A percentile compares a stretch with the other conserved stretches of the same genome.
Conservation (phyloP, 2,888 invertebrate species). For the Chaetogeoica ovagalla region DNA sequence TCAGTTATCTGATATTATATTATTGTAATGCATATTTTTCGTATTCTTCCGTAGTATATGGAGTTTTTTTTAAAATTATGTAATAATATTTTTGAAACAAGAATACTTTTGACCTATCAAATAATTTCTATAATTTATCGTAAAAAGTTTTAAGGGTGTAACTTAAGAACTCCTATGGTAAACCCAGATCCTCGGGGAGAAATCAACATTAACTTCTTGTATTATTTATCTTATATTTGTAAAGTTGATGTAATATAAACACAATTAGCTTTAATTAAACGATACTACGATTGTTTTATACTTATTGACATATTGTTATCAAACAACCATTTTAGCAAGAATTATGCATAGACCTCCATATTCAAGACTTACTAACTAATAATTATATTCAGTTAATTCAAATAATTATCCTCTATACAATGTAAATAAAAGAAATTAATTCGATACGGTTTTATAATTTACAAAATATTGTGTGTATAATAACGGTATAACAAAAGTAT, state of each 20-base stretch:
- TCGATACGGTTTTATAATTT: no score
- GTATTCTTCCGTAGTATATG: neutral
- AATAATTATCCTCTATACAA: no score
- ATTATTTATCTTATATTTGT: constrained; percentile 14
- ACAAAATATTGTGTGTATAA: no score
- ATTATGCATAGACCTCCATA: neutral
- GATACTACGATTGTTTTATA: neutral
- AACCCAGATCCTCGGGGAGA: neutral
- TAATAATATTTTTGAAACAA: neutral
- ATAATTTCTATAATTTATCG: neutral
- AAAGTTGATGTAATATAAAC: constrained; percentile 4
- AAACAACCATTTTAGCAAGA: neutral
- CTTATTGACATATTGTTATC: neutral
- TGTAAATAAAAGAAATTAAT: no score
- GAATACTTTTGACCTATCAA: neutral
- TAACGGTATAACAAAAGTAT: no score
- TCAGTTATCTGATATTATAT: neutral
- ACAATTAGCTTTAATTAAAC: neutral
- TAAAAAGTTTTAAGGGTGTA: neutral
- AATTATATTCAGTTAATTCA: neutral
- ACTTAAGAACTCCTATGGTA: neutral
- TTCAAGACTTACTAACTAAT: neutral
- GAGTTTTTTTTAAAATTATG: neutral
- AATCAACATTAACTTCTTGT: constrained; percentile 16
- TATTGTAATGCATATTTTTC: neutral